Percentiles rank a stretch among this genome's conserved stretches.
Conservation (phyloP, 1,140 invertebrate species). For the Orchestia grillus region DNA sequence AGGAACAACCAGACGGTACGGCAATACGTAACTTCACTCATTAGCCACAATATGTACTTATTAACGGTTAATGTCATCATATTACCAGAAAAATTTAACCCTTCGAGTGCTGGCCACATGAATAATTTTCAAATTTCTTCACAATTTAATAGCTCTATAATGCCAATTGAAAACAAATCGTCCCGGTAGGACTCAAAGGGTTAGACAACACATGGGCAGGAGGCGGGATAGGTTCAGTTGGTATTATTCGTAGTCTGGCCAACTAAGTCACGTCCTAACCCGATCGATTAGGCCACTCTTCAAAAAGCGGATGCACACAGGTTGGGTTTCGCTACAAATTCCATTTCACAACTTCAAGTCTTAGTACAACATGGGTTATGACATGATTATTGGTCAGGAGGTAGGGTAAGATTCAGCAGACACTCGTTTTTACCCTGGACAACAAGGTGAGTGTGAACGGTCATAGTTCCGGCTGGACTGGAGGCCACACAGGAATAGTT, state of each 20-base stretch:
- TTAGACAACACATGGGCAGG: neutral
- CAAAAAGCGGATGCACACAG: neutral
- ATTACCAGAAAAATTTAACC: too few relatives aligned
- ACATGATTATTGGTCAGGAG: neutral
- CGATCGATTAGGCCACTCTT: neutral
- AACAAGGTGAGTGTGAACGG: slow-evolving; percentile 75
- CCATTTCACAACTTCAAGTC: neutral
- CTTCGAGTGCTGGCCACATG: too few relatives aligned
- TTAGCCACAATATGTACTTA: neutral
- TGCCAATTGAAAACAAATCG: too few relatives aligned
- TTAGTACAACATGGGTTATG: neutral
- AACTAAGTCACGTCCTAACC: neutral
- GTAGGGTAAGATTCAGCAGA: neutral
- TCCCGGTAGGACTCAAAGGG: too few relatives aligned
- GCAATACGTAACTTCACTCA: neutral
- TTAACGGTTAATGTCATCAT: neutral
- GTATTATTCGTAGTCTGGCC: neutral
- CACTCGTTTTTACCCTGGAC: slow-evolving; percentile 63
- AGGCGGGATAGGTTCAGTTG: neutral
- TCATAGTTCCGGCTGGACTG: slow-evolving; percentile 78
- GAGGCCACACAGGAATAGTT: slow-evolving; percentile 82
- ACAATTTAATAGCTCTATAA: too few relatives aligned
- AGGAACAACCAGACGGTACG: neutral
- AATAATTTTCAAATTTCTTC: too few relatives aligned
- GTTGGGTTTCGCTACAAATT: neutral